Evolutionary conservation across 23 tunicate genomes (phyloP).

Genomic region (Aplidium turbinatum): DNA sequence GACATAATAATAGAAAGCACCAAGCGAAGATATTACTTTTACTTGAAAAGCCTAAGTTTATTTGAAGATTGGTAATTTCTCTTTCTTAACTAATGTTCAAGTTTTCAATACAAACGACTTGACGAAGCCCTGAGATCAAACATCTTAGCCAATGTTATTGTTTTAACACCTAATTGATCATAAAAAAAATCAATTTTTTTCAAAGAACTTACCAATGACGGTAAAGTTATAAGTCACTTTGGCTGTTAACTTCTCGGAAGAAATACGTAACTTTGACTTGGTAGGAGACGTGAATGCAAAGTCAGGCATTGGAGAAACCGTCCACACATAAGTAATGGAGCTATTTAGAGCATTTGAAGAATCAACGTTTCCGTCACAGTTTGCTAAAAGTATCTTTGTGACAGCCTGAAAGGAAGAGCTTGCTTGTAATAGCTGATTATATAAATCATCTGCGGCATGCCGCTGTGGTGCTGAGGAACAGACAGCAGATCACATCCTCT

Average conservation of each 20-base stretch:
- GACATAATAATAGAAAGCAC: no score
- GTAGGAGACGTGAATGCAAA: neutral
- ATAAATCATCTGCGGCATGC: no score
- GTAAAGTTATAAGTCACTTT: conserved; percentile 16
- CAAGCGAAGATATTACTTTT: no score
- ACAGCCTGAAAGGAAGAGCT: neutral
- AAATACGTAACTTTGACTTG: conserved; percentile 11
- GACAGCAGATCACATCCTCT: no score
- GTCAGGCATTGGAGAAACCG: conserved; percentile 2
- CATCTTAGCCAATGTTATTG: neutral
- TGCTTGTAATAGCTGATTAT: no score
- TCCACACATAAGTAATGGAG: conserved; percentile 3
- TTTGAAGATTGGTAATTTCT: no score
- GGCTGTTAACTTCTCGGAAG: conserved; percentile 3
- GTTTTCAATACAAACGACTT: no score
- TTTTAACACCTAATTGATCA: neutral
- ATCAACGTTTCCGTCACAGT: conserved; percentile 2
- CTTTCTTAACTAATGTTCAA: no score
- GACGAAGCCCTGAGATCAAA: no score
- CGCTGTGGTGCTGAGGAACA: no score
- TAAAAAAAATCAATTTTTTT: neutral
- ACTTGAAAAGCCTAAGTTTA: no score
- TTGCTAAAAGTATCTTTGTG: neutral
- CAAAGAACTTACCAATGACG: conserved; percentile 5
- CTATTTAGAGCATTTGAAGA: neutral